Conservation (phyloP, 2,113 vertebrate species). For the Psephotus haematonotus region DNA sequence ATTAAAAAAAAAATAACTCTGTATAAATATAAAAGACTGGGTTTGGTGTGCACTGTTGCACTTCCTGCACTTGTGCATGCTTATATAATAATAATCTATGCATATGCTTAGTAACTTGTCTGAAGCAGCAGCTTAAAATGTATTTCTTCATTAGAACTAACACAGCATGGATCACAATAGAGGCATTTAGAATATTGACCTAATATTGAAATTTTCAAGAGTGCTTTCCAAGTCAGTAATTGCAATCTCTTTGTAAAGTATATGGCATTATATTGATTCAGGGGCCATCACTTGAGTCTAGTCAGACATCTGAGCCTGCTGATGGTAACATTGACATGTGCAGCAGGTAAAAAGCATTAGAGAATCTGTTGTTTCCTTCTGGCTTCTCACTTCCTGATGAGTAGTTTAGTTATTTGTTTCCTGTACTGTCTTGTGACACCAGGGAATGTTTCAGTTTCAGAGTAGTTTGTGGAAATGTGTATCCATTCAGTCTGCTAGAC, state of each 20-base stretch:
- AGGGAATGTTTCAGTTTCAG: not conserved
- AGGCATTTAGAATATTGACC: conserved; percentile 68
- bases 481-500: not conserved
- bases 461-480: not conserved
- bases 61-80: conserved; percentile 19
- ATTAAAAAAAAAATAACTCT: not conserved
- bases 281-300: conserved; percentile 29
- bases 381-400: conserved; percentile 35
- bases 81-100: not conserved
- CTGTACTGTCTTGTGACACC: not conserved
- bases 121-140: conserved; percentile 50
- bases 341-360: conserved; percentile 31
- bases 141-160: conserved; percentile 40
- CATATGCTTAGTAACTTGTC: conserved; percentile 44
- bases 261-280: conserved; percentile 69
- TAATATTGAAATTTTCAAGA: conserved; percentile 67
- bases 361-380: not conserved
- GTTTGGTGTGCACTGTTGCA: not conserved
- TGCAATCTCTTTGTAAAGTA: conserved; percentile 59
- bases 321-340: conserved; percentile 18
- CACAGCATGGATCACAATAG: conserved; percentile 48
- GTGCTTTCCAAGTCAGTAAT: conserved; percentile 68
- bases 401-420: not conserved
- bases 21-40: conserved; percentile 3
- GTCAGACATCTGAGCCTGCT: conserved; percentile 48